Evolutionary conservation across 2,797 vertebrate species (phyloP), one percentile per base, ranked within the genome.

Genomic region (Takifugu rubripes): DNA sequence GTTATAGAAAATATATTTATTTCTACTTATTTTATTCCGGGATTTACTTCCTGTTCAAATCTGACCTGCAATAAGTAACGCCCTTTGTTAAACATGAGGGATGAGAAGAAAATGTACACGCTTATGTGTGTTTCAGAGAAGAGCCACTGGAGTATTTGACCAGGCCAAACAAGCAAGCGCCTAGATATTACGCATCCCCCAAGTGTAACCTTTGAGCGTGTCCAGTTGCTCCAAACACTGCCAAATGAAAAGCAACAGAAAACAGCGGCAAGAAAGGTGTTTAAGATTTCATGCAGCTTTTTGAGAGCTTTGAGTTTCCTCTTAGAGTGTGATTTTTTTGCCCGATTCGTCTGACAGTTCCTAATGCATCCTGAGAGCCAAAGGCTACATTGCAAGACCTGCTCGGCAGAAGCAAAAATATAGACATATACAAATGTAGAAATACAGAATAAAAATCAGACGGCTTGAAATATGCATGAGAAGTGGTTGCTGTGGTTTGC

Each of bases 281-380:
- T 89, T 88, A 89, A 89, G 83, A 88, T 89, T 90, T 88, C 61
- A 90, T 87, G 83, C 42, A 64, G 77, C 49, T 69, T 71, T 67
- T 82, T 46, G 72, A 90, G 81, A 88, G 84, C 79, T 74, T 80
- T 84, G 78, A 61, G 62, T 61, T 73, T 63, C 74, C 53, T 67
- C 59, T 72, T 56, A 7, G 72, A 70, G 61, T 47, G 58, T 60
- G 71, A 80, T 68, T 77, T 78, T 82, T 21, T 21, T 21, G 21
- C 82, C 74, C 52, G 48, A 81, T 79, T 84, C 84, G 52, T 81
- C 68, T 61, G 63, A 74, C 71, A 64, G 58, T 59, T 65, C 68
- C 59, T 85, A 89, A 89, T 87, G 83, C 77, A 47, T 81, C 71
- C 68, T 82, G 77, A 86, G 76, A 87, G 87, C 81, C 66, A 25